Conservation (phyloP, 2,888 invertebrate species). For the Stenodera caucasica region DNA sequence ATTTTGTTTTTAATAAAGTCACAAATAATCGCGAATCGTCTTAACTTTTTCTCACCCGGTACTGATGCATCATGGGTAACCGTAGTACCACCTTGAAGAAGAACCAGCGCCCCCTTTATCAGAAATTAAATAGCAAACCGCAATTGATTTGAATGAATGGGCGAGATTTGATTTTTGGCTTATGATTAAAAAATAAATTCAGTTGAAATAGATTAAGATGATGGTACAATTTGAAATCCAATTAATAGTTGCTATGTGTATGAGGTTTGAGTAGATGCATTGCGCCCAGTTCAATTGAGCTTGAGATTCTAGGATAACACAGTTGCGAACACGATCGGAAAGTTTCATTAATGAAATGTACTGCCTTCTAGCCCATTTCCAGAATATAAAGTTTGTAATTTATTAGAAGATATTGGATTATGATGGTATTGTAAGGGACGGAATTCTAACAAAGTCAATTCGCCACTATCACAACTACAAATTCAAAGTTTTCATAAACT, state of each 20-base stretch:
- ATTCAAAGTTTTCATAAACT: conserved; percentile 5
- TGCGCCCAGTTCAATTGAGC: conserved; percentile 41
- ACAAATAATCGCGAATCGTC: no score
- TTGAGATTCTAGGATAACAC: conserved; percentile 39
- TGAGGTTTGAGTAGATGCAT: conserved; percentile 31
- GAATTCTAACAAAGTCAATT: conserved; percentile 20
- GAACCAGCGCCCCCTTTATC: no score
- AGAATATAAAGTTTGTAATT: conserved; percentile 45
- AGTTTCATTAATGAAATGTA: conserved; percentile 49
- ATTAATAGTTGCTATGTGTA: conserved; percentile 39
- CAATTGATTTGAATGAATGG: no score
- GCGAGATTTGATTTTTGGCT: no score
- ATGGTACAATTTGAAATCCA: conserved; percentile 39
- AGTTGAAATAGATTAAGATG: background rate
- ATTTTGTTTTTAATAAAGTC: no score
- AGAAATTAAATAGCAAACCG: no score
- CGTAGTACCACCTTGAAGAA: no score
- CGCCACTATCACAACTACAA: conserved; percentile 1
- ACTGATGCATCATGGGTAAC: no score
- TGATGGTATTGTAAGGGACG: conserved; percentile 29
- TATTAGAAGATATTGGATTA: conserved; percentile 40
- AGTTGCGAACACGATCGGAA: conserved; percentile 46
- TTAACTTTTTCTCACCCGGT: no score
- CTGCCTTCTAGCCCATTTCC: conserved; percentile 42
- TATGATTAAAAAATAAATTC: background rate